Evolutionary conservation across 2,797 vertebrate genomes (phyloP).

Genomic region (Xenops minutus): DNA sequence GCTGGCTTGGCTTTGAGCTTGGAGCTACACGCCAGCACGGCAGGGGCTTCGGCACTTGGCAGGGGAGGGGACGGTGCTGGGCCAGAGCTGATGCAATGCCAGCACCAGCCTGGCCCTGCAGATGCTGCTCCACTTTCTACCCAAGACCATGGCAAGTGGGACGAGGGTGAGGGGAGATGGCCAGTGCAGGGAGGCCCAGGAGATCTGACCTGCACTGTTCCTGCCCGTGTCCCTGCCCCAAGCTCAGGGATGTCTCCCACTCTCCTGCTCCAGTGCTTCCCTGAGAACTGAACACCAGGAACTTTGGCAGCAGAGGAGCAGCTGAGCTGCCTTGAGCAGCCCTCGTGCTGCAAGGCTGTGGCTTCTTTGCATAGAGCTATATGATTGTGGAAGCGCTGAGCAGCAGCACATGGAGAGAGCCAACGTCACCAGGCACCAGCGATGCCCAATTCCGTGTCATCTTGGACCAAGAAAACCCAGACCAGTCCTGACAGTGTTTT

Average conservation of each 20-base stretch:
- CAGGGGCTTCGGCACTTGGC: slow-evolving; percentile 51
- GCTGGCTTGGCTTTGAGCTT: slow-evolving; percentile 27
- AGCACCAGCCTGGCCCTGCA: background rate
- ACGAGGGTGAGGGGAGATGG: rapidly evolving
- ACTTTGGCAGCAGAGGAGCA: background rate
- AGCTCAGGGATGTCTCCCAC: rapidly evolving
- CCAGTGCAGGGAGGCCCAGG: rapidly evolving
- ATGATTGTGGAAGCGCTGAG: background rate
- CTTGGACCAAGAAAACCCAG: background rate
- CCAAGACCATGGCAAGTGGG: background rate
- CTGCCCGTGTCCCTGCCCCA: rapidly evolving
- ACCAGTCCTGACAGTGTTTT: background rate
- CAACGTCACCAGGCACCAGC: rapidly evolving
- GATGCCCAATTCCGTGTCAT: background rate
- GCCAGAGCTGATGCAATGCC: slow-evolving; percentile 36
- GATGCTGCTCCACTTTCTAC: slow-evolving; percentile 21
- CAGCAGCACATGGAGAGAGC: rapidly evolving
- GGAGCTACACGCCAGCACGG: slow-evolving; percentile 4
- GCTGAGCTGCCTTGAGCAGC: background rate
- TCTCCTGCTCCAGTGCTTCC: background rate
- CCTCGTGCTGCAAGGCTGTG: background rate
- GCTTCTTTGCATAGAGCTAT: background rate
- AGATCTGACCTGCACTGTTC: rapidly evolving
- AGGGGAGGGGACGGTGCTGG: slow-evolving; percentile 3
- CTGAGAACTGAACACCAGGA: rapidly evolving